These are phyloP conservation scores for Saccostrea cuccullata DNA, from an alignment of 1,140 invertebrate species.

Conservation along the genomic window DNA sequence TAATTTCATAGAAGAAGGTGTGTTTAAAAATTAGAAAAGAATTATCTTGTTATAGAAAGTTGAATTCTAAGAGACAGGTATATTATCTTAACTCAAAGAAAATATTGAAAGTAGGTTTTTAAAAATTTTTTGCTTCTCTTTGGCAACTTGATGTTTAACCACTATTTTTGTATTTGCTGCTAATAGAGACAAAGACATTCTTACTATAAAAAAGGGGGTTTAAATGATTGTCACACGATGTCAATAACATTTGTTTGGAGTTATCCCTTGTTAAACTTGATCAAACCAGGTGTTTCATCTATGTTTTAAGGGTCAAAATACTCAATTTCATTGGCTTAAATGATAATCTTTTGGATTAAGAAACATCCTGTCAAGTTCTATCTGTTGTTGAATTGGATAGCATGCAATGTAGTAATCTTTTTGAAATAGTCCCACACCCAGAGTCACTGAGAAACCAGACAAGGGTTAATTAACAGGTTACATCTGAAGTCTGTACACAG, in stretches of 20 bases:
- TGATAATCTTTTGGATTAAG: neutral
- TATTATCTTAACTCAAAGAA: no score
- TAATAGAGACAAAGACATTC: neutral
- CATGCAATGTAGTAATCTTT: neutral
- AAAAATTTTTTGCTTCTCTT: neutral
- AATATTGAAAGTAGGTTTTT: neutral
- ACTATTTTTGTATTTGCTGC: neutral
- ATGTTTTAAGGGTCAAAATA: neutral
- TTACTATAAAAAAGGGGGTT: neutral
- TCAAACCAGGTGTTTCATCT: slow-evolving; percentile 22
- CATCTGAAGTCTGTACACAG: neutral
- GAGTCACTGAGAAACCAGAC: neutral
- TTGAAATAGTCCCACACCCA: neutral
- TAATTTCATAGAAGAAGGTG: no score
- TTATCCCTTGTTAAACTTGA: neutral
- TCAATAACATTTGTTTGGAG: neutral
- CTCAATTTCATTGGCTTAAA: slow-evolving; percentile 6
- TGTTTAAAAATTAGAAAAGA: no score
- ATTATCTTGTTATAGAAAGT: no score
- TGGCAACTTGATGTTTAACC: neutral
- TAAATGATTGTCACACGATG: neutral
- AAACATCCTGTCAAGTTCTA: neutral
- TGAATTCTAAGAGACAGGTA: no score
- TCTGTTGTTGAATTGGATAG: neutral
- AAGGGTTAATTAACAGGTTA: neutral